Evolutionary conservation across 2,797 vertebrate genomes (phyloP).

Genomic region (Sparidentex hasta): DNA sequence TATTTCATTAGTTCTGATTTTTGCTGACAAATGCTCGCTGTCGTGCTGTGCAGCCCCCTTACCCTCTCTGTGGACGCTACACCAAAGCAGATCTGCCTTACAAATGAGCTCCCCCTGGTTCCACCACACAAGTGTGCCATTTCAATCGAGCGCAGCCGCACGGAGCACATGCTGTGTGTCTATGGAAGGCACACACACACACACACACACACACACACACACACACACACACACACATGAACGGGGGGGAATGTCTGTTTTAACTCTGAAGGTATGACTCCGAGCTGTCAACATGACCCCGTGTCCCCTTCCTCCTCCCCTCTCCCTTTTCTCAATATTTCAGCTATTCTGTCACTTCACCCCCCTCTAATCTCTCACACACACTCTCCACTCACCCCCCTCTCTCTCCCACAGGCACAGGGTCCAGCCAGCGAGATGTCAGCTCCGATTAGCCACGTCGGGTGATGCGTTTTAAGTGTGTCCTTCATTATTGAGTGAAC

Average conservation of each 20-base stretch:
- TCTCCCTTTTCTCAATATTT: slow-evolving; percentile 59
- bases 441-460: slow-evolving; percentile 63
- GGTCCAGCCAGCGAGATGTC: slow-evolving; percentile 67
- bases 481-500: slow-evolving; percentile 72
- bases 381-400: slow-evolving; percentile 33
- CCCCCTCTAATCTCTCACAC: slow-evolving; percentile 52
- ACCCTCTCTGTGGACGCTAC: slow-evolving; percentile 67
- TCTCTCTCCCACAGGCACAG: slow-evolving; percentile 42
- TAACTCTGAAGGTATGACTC: slow-evolving; percentile 65
- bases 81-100: slow-evolving; percentile 82
- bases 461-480: slow-evolving; percentile 68
- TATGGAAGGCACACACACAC: neutral
- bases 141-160: slow-evolving; percentile 39
- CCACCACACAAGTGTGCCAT: slow-evolving; percentile 55
- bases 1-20: slow-evolving; percentile 85
- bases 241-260: slow-evolving; percentile 44
- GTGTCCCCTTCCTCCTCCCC: slow-evolving; percentile 22
- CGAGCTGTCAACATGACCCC: slow-evolving; percentile 70
- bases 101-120: slow-evolving; percentile 81
- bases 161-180: slow-evolving; percentile 35
- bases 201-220: neutral
- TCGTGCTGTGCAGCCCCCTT: slow-evolving; percentile 68
- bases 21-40: slow-evolving; percentile 84
- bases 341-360: slow-evolving; percentile 61
- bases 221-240: neutral